Percentiles rank a stretch among this genome's conserved stretches.
phyloP scores from a whole-genome alignment of 2,888 invertebrate genomes.

The Gasteruption jaculator region DNA sequence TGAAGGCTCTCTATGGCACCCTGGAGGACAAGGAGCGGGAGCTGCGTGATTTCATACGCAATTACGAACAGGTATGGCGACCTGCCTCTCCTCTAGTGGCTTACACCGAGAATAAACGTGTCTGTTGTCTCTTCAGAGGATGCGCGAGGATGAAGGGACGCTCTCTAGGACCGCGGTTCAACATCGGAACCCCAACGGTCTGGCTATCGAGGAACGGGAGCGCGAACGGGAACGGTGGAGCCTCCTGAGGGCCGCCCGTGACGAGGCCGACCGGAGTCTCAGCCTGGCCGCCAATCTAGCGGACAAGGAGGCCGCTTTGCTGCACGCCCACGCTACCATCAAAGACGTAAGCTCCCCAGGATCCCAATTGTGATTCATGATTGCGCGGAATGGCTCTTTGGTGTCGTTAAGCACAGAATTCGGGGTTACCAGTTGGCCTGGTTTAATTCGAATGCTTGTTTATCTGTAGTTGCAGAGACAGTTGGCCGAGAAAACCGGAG shows the following conservation, averaged over 20 bases:
- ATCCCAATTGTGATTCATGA: too few relatives aligned
- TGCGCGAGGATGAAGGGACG: constrained; percentile 75
- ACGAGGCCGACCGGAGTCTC: constrained; percentile 84
- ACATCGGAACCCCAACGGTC: constrained; percentile 80
- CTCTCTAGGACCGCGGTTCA: constrained; percentile 81
- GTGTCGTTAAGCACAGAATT: too few relatives aligned
- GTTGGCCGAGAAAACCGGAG: constrained; percentile 61
- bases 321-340: constrained; percentile 80
- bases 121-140: constrained; percentile 57
- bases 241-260: constrained; percentile 79
- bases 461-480: constrained; percentile 54
- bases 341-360: constrained; percentile 75
- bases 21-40: constrained; percentile 94
- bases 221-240: constrained; percentile 87
- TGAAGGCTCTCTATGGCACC: constrained; percentile 90
- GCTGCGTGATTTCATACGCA: constrained; percentile 87
- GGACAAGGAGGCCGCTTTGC: constrained; percentile 78
- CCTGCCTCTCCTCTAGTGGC: constrained; percentile 27
- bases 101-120: constrained; percentile 35
- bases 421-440: too few relatives aligned
- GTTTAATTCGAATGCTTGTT: too few relatives aligned
- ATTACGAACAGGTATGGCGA: constrained; percentile 78
- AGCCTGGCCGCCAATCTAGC: constrained; percentile 84
- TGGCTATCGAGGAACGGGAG: constrained; percentile 80
- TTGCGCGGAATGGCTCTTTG: too few relatives aligned